Conservation (phyloP, 1,140 invertebrate genomes). For the Zeugodacus cucurbitae region DNA sequence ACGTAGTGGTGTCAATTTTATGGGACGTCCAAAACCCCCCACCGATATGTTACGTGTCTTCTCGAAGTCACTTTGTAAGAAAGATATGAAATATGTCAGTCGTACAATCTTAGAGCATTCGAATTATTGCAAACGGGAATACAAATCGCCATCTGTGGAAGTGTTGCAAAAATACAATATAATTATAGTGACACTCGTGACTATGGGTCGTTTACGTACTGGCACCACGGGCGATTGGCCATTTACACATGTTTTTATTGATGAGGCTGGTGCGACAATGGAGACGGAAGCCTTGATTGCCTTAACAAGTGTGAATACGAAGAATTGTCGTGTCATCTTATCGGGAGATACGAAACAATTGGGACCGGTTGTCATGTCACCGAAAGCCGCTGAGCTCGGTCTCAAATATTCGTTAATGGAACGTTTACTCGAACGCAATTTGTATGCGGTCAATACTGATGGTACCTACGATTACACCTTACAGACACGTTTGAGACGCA, state of each 20-base stretch:
- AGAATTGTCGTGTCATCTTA: constrained; percentile 73
- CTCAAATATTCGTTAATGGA: constrained; percentile 71
- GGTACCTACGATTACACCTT: constrained; percentile 70
- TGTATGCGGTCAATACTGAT: constrained; percentile 67
- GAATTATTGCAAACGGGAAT: constrained; percentile 49
- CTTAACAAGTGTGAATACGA: constrained; percentile 66
- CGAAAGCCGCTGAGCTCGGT: constrained; percentile 66
- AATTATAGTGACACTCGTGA: constrained; percentile 53
- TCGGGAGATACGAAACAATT: constrained; percentile 88
- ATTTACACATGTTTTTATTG: constrained; percentile 81
- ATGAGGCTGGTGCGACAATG: constrained; percentile 87
- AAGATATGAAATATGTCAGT: constrained; percentile 59
- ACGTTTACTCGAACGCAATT: constrained; percentile 68
- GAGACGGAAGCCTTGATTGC: constrained; percentile 83
- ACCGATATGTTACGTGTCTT: constrained; percentile 63
- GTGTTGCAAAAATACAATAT: constrained; percentile 56
- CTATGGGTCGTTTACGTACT: constrained; percentile 70
- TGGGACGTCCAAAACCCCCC: constrained; percentile 59
- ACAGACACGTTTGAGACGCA: constrained; percentile 74
- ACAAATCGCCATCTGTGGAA: constrained; percentile 56
- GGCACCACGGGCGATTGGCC: constrained; percentile 72
- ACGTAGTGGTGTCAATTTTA: constrained; percentile 49
- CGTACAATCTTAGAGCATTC: constrained; percentile 53
- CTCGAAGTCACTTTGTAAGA: constrained; percentile 64
- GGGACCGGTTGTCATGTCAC: constrained; percentile 77